Evolutionary conservation across 2,797 vertebrate species (phyloP), one percentile per base, ranked within the genome.

Genomic region (Sebastes hubbsi): DNA sequence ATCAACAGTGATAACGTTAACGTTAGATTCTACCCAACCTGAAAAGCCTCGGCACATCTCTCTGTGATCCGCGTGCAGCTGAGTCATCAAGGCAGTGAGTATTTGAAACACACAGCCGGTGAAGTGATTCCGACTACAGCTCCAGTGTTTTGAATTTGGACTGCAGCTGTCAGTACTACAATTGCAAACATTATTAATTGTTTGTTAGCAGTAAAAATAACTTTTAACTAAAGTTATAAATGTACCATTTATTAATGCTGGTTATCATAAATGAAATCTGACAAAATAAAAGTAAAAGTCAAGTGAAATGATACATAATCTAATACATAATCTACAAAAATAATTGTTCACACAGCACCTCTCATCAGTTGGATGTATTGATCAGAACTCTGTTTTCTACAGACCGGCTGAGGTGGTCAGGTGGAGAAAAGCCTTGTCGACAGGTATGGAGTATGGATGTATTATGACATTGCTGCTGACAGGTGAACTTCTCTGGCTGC

Each of bases 401-500:
- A 59, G 16, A 58, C 22, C 11, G 56, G 65, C 59, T 10, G 64
- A 74, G 62, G 4, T 8, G 1, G n/a, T 55, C 49, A 80, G 4
- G 62, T 66, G 42, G 36, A 79, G 58, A 63, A 62, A 18, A 42
- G 72, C 29, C 66, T 66, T 62, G 69, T 86, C 75, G 70, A 12
- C 49, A n/a, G 46, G 27, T 25, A 84, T 66, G 58, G 68, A 54
- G 66, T 32, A 80, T 46, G 16, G 52, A 78, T 72, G 60, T 63
- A 71, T 59, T 32, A 65, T 24, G 70, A 78, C 61, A 49, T n/a
- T n/a, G 34, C 67, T 80, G 79, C 62, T 75, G 80, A 87, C 72
- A 92, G 78, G 59, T 78, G 75, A 79, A 82, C 60, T 36, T 55
- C 68, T 76, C 75, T 52, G 70, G 16, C 61, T 59, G 55, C 46